Evolutionary conservation across 1,140 invertebrate genomes (phyloP).

Genomic region (Procambarus clarkii): DNA sequence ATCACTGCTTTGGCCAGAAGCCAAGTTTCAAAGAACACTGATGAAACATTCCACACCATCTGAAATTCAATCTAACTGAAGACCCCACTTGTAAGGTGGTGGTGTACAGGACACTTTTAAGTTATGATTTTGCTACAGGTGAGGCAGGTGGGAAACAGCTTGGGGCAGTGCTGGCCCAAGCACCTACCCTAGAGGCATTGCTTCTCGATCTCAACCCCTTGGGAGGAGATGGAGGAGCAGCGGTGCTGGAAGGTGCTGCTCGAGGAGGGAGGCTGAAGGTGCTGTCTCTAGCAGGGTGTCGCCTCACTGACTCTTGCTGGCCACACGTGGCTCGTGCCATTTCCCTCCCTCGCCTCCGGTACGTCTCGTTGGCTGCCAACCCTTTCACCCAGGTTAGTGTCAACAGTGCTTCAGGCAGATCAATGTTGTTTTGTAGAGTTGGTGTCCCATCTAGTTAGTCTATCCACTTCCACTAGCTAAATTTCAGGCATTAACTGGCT

Average conservation of each 20-base stretch:
- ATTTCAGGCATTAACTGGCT: too few relatives aligned
- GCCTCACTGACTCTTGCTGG: slow-evolving; percentile 43
- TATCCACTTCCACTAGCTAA: too few relatives aligned
- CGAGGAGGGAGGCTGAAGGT: slow-evolving; percentile 16
- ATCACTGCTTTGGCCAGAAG: too few relatives aligned
- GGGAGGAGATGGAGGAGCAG: background rate
- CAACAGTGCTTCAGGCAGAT: too few relatives aligned
- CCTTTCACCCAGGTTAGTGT: slow-evolving; percentile 27
- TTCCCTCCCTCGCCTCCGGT: background rate
- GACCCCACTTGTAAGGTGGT: too few relatives aligned
- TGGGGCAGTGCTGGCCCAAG: background rate
- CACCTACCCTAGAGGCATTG: background rate
- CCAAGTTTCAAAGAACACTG: too few relatives aligned
- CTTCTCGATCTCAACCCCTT: slow-evolving; percentile 43
- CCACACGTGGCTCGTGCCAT: background rate
- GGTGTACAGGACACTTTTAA: too few relatives aligned
- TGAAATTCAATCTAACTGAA: too few relatives aligned
- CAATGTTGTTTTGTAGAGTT: too few relatives aligned
- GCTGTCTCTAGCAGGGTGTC: slow-evolving; percentile 35
- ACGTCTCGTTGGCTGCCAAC: slow-evolving; percentile 47
- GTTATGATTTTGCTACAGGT: background rate
- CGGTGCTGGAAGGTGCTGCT: background rate
- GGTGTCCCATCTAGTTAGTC: too few relatives aligned
- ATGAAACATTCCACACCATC: too few relatives aligned
- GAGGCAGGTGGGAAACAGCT: slow-evolving; percentile 6